Evolutionary conservation across 2,888 invertebrate species (phyloP), one percentile per base, ranked within the genome.

Genomic region (Chloromyia formosa): DNA sequence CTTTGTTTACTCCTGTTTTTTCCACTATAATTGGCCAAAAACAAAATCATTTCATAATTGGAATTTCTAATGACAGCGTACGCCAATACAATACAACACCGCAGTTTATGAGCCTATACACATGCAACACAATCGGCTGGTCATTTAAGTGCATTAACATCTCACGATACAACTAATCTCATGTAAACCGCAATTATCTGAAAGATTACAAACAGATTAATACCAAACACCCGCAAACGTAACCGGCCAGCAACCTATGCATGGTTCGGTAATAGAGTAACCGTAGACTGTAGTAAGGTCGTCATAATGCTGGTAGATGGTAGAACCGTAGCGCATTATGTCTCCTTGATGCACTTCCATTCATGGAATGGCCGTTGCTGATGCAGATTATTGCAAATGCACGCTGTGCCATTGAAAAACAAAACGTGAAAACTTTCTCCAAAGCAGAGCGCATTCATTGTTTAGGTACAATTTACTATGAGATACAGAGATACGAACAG

Each of bases 401-500:
- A 35, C 27, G 27, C 7, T 56, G 56, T 35, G 27, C 56, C 18
- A 56, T 20, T 20, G 18, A 56, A 56, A 56, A 18, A 56, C 56
- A 22, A 56, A 56, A 56, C 14, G 56, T 56, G 56, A 56, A 56
- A 56, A 56, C 56, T 56, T 56, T 56, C 56, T 18, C 56, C 56
- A 22, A 18, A 56, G 56, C 20, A 18, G 18, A 22, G 20, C 56
- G 27, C 2, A 35, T 35, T 35, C 27, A 56, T 56, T 56, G 56
- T 56, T 56, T 18, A 56, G 1, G 4, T 10, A 22, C 9, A 53
- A 53, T 56, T 10, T 35, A 10, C 27, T 35, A 7, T 35, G 27
- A 35, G 27, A n/a, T n/a, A n/a, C n/a, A n/a, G n/a, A n/a, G n/a
- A n/a, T n/a, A 54, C n/a, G 16, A 14, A n/a, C 18, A 12, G 16